phyloP scores from a whole-genome alignment of 2,797 vertebrate species.

The Monodelphis domestica region DNA sequence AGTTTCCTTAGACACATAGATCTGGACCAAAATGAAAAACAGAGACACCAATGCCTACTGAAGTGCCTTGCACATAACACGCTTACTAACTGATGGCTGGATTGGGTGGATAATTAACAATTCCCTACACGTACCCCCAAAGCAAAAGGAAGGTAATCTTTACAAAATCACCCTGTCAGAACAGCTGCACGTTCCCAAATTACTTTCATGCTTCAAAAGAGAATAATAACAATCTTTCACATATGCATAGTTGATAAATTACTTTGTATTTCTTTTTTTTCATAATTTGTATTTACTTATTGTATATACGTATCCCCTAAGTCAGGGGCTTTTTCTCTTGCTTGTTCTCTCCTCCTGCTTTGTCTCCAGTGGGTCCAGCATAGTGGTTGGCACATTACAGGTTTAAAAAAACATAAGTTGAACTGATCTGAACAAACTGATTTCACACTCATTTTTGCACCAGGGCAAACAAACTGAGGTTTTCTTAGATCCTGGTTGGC shows the following conservation, averaged over 20 bases:
- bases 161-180: background rate
- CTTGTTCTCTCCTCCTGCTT: background rate
- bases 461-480: background rate
- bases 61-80: background rate
- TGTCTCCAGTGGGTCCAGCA: background rate
- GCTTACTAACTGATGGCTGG: background rate
- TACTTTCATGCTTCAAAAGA: conserved; percentile 1
- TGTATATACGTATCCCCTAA: background rate
- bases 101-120: background rate
- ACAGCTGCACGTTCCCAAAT: background rate
- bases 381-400: background rate
- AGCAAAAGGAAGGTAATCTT: conserved; percentile 2
- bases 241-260: background rate
- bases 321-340: background rate
- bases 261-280: background rate
- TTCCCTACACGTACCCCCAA: background rate
- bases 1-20: background rate
- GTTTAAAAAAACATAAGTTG: background rate
- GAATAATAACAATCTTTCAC: background rate
- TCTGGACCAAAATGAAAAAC: background rate
- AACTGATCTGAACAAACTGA: background rate
- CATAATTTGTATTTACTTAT: background rate
- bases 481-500: background rate
- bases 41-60: background rate
- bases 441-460: background rate